Percentiles rank a stretch among this genome's conserved stretches.
Evolutionary conservation across 2,797 vertebrate species (phyloP).

Genomic region (Gephyroberyx darwinii): DNA sequence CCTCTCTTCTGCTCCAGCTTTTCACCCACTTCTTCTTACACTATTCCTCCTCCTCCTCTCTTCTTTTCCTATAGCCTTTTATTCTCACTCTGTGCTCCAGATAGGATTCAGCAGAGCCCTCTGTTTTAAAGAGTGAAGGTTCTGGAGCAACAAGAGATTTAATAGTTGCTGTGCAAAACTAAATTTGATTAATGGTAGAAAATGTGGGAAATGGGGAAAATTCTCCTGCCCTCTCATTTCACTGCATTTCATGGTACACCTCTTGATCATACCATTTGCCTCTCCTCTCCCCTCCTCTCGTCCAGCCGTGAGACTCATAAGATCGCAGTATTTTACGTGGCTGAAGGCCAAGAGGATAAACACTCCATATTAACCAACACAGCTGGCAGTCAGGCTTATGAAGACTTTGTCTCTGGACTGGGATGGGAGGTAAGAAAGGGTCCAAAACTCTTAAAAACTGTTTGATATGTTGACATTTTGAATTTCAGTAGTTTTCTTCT

Average conservation of each 20-base stretch:
- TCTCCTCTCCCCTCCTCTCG: constrained; percentile 1
- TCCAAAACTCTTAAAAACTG: background rate
- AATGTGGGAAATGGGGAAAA: too few species aligned
- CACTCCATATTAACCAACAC: constrained; percentile 98
- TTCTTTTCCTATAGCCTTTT: background rate
- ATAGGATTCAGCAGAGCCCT: too few species aligned
- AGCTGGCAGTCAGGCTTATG: constrained; percentile 95
- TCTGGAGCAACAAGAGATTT: too few species aligned
- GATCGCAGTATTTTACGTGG: constrained; percentile 98
- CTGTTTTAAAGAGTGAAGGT: too few species aligned
- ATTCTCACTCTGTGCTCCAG: too few species aligned
- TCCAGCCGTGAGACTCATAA: constrained; percentile 97
- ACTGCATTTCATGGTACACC: too few species aligned
- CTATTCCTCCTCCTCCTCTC: background rate
- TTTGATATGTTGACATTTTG: background rate
- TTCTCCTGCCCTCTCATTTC: too few species aligned
- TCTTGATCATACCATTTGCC: background rate
- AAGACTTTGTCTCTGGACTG: constrained; percentile 97
- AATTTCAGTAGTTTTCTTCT: background rate
- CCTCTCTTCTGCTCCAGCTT: background rate
- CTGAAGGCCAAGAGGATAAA: constrained; percentile 98
- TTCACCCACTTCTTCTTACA: background rate
- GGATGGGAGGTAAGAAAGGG: constrained; percentile 92
- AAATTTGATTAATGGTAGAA: too few species aligned
- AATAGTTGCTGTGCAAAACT: too few species aligned